A percentile compares a stretch with the other conserved stretches of the same genome.
phyloP scores from a whole-genome alignment of 2,113 vertebrate genomes.

The Cyprinodon brontotheroides region DNA sequence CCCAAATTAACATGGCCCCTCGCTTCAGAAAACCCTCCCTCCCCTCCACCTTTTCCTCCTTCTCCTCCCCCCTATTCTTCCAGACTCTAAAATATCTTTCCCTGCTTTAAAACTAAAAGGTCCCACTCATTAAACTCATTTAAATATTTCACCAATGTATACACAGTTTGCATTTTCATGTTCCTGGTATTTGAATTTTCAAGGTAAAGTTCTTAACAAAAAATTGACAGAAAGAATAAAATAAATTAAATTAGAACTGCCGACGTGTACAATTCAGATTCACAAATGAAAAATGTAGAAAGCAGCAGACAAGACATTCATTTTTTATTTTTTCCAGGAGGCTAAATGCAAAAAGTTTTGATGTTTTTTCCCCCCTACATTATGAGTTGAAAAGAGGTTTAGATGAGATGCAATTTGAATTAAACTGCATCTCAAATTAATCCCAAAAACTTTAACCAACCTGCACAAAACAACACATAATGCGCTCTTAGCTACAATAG shows the following conservation, averaged over 20 bases:
- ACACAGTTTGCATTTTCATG: neutral
- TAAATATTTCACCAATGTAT: neutral
- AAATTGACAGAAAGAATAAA: neutral
- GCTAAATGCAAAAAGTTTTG: neutral
- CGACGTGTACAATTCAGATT: neutral
- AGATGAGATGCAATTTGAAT: neutral
- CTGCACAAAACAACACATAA: neutral
- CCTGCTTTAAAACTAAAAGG: conserved; percentile 10
- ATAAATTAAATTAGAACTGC: neutral
- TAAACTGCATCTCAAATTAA: neutral
- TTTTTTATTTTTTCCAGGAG: neutral
- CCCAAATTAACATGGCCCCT: conserved; percentile 88
- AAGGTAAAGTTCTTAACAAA: neutral
- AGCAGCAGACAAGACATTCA: neutral
- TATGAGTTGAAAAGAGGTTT: neutral
- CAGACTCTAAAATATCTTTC: conserved; percentile 48
- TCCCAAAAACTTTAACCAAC: neutral
- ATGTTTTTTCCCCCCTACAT: neutral
- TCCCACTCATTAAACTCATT: neutral
- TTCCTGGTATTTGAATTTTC: neutral
- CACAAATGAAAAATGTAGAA: neutral
- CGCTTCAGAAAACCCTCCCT: conserved; percentile 76
- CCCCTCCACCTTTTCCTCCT: conserved; percentile 43
- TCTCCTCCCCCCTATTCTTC: conserved; percentile 48
- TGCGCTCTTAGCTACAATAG: neutral